Evolutionary conservation across 2,113 vertebrate species (phyloP).

Genomic region (Eptatretus burgeri): DNA sequence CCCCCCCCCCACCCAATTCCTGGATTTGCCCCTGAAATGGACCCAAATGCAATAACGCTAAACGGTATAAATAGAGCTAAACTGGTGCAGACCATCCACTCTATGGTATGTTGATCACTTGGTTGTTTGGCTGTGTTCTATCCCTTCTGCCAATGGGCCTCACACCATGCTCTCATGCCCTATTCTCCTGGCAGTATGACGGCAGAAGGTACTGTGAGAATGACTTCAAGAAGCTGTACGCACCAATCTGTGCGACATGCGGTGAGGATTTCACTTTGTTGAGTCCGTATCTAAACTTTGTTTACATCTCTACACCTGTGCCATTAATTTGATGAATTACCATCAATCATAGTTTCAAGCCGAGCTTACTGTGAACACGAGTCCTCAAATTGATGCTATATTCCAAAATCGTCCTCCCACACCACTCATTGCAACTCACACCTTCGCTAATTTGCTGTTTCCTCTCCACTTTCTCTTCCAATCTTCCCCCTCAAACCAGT

Average conservation of each 20-base stretch:
- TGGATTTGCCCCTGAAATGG: too few species aligned
- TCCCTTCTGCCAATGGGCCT: too few species aligned
- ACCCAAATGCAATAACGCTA: too few species aligned
- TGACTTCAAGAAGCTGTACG: conserved; percentile 33
- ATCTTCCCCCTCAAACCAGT: conserved; percentile 13
- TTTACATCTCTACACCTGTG: not conserved
- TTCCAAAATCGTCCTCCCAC: not conserved
- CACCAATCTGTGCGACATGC: conserved; percentile 24
- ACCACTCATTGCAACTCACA: not conserved
- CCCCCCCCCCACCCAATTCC: too few species aligned
- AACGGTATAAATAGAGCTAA: too few species aligned
- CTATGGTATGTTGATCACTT: too few species aligned
- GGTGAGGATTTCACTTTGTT: conserved; percentile 16
- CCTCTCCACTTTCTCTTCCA: conserved; percentile 8
- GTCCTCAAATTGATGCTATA: not conserved
- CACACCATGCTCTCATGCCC: not conserved
- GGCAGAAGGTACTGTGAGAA: conserved; percentile 32
- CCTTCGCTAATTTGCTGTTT: not conserved
- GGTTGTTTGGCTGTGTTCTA: too few species aligned
- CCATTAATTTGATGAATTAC: not conserved
- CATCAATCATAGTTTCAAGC: not conserved
- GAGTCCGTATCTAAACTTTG: not conserved
- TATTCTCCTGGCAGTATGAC: conserved; percentile 23
- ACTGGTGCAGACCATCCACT: too few species aligned
- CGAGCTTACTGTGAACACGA: too few species aligned